Percentiles rank a stretch among this genome's conserved stretches.
Conservation (phyloP, 2,888 invertebrate genomes). For the Nomada goodeniana region DNA sequence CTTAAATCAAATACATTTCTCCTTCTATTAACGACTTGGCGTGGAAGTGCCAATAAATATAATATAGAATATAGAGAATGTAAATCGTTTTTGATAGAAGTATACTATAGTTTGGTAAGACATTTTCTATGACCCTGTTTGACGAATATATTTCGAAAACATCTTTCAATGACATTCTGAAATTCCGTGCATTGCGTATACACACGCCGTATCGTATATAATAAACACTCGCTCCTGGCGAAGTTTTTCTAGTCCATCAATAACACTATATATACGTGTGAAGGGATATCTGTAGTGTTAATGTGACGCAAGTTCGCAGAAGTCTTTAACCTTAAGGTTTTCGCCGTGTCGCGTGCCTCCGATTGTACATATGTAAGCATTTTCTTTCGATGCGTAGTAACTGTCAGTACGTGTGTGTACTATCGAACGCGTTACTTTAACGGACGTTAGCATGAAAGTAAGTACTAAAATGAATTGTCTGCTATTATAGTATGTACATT, state of each 20-base stretch:
- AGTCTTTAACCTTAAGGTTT: slow-evolving; percentile 30
- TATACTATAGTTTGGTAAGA: no score
- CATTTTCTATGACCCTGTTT: no score
- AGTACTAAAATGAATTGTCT: slow-evolving; percentile 2
- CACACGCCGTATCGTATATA: neutral
- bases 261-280: neutral
- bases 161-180: neutral
- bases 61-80: no score
- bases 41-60: no score
- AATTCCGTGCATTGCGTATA: no score
- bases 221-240: neutral
- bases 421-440: neutral
- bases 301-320: slow-evolving; percentile 20
- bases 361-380: slow-evolving; percentile 3
- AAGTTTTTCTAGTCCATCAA: neutral
- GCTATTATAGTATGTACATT: neutral
- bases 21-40: no score
- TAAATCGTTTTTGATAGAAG: no score
- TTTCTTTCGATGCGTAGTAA: slow-evolving; percentile 26
- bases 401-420: neutral
- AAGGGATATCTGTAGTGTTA: slow-evolving; percentile 2
- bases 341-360: neutral
- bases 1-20: no score
- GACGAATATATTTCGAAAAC: no score
- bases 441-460: slow-evolving; percentile 4